Evolutionary conservation across 2,888 invertebrate genomes (phyloP).

Genomic region (Dyspetes luteomarginatus): DNA sequence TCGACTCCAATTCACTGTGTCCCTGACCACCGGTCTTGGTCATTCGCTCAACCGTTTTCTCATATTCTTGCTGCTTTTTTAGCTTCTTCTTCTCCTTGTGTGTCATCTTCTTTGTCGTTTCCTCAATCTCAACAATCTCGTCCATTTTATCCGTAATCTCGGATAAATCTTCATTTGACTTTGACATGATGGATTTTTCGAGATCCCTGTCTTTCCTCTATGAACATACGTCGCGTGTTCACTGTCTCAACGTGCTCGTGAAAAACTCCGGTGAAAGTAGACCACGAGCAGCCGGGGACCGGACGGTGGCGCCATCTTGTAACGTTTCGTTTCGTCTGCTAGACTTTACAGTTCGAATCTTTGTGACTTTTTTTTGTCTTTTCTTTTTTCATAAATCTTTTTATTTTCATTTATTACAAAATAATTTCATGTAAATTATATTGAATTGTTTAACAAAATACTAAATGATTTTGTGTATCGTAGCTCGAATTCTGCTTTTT

Average conservation of each 20-base stretch:
- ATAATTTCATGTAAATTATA: background rate
- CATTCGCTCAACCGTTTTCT: slow-evolving; percentile 93
- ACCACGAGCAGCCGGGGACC: background rate
- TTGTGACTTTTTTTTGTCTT: background rate
- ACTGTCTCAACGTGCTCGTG: slow-evolving; percentile 17
- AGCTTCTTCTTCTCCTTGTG: slow-evolving; percentile 96
- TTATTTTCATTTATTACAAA: background rate
- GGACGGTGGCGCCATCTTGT: slow-evolving; percentile 32
- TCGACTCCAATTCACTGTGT: slow-evolving; percentile 94
- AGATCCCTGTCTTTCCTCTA: too few species aligned
- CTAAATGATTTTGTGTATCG: too few species aligned
- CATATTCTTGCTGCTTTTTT: slow-evolving; percentile 95
- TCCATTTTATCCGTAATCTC: slow-evolving; percentile 75
- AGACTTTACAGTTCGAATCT: background rate
- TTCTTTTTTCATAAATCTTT: background rate
- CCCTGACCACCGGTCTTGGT: slow-evolving; percentile 95
- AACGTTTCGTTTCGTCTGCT: background rate
- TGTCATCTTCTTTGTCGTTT: slow-evolving; percentile 88
- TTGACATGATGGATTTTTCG: slow-evolving; percentile 71
- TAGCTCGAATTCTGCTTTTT: too few species aligned
- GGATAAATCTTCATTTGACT: slow-evolving; percentile 62
- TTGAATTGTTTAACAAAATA: too few species aligned
- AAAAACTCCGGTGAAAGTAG: background rate
- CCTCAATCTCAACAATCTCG: slow-evolving; percentile 79
- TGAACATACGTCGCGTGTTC: background rate